A percentile compares a stretch with the other conserved stretches of the same genome.
Evolutionary conservation across 2,888 invertebrate species (phyloP).

Genomic region (Dendrolimus houi): DNA sequence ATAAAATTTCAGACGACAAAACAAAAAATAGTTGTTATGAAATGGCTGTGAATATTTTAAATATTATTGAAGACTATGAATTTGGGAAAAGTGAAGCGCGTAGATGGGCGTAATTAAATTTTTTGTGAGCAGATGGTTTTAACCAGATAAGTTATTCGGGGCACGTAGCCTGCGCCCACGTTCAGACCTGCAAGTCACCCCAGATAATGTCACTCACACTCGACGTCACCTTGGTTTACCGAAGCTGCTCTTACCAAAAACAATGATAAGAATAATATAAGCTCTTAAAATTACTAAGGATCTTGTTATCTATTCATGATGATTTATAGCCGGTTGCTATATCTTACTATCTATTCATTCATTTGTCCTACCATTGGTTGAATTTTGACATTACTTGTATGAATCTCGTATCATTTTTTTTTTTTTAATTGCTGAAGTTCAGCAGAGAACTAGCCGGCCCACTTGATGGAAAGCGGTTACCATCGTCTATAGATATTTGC

Average conservation of each 20-base stretch:
- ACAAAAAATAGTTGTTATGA: too few species aligned
- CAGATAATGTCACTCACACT: slow-evolving; percentile 64
- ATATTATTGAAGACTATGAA: slow-evolving; percentile 9
- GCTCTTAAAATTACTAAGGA: not conserved
- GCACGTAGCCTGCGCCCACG: slow-evolving; percentile 22
- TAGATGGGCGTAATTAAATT: slow-evolving; percentile 53
- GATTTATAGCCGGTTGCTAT: too few species aligned
- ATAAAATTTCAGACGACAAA: too few species aligned
- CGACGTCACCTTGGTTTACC: slow-evolving; percentile 38
- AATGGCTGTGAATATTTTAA: slow-evolving; percentile 2
- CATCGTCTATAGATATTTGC: too few species aligned
- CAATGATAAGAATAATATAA: slow-evolving; percentile 25
- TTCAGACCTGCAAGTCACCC: slow-evolving; percentile 27
- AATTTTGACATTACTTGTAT: too few species aligned
- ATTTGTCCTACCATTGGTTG: too few species aligned
- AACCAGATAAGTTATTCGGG: slow-evolving; percentile 46
- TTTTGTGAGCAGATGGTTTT: slow-evolving; percentile 38
- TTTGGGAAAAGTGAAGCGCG: slow-evolving; percentile 8
- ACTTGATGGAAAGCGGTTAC: too few species aligned
- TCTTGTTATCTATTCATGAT: too few species aligned
- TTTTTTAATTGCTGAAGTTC: too few species aligned
- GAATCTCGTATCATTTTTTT: too few species aligned
- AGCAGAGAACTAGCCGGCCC: too few species aligned
- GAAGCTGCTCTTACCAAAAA: slow-evolving; percentile 30
- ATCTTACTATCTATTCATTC: too few species aligned